phyloP scores from a whole-genome alignment of 2,888 invertebrate genomes.

The Acanthopleura granulata region DNA sequence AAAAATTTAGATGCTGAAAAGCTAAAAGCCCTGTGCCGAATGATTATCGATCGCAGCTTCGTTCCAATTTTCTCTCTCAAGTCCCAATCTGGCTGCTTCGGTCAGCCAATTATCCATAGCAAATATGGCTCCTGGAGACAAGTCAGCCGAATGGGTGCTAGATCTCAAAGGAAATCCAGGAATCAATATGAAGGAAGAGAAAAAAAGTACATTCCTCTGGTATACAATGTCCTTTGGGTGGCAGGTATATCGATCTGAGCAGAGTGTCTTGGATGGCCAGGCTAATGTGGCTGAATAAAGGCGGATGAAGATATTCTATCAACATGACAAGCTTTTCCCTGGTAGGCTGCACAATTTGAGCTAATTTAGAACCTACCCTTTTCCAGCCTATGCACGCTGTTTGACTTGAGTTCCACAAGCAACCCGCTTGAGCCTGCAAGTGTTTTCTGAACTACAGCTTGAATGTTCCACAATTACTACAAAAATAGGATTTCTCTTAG shows the following conservation, averaged over 20 bases:
- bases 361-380: not conserved
- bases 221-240: not conserved
- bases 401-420: not conserved
- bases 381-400: not conserved
- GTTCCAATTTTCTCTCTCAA: constrained; percentile 11
- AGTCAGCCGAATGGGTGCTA: not conserved
- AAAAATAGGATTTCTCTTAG: too few relatives aligned
- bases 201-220: not conserved
- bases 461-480: too few relatives aligned
- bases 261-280: not conserved
- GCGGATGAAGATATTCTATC: constrained; percentile 8
- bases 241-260: not conserved
- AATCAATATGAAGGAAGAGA: constrained; percentile 2
- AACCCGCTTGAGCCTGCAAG: too few relatives aligned
- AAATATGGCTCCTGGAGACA: not conserved
- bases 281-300: constrained; percentile 11
- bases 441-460: too few relatives aligned
- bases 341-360: not conserved
- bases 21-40: not conserved
- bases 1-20: not conserved
- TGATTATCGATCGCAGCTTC: not conserved
- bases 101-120: constrained; percentile 19
- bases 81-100: not conserved
- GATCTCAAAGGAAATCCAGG: not conserved
- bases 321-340: not conserved